Conservation (phyloP, 92 coral and sea anemone genomes). For the Umimayanthus chanpuru region DNA sequence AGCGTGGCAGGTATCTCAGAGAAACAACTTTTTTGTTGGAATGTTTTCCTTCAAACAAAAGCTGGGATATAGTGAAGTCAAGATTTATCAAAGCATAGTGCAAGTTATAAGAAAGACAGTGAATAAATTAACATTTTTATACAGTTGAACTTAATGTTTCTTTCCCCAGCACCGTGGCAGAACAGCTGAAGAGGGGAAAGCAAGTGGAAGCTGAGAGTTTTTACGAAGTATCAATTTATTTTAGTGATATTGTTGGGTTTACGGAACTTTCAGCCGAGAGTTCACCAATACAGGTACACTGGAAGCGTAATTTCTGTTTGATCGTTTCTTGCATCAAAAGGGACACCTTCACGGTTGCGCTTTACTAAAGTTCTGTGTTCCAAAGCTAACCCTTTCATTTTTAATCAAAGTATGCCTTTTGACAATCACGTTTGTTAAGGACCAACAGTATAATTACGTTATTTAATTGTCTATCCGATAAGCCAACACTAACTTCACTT, state of each 20-base stretch:
- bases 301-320: neutral
- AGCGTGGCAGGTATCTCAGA: neutral
- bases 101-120: neutral
- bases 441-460: too few relatives aligned
- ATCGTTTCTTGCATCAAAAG: too few relatives aligned
- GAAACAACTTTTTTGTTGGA: too few relatives aligned
- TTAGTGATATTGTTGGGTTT: slow-evolving; percentile 95
- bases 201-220: slow-evolving; percentile 98
- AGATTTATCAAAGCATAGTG: neutral
- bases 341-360: too few relatives aligned
- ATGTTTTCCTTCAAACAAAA: neutral
- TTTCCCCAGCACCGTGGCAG: slow-evolving; percentile 84
- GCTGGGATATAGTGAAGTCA: neutral
- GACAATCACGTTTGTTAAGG: too few relatives aligned
- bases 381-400: too few relatives aligned
- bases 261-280: slow-evolving; percentile 98
- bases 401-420: too few relatives aligned
- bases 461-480: too few relatives aligned
- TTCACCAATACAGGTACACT: slow-evolving; percentile 83
- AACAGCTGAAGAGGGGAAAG: slow-evolving; percentile 93
- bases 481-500: too few relatives aligned
- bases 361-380: too few relatives aligned
- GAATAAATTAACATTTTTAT: too few relatives aligned
- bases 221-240: slow-evolving; percentile 92
- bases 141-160: neutral